Conservation (phyloP, 2,797 vertebrate genomes). For the Pseudotriccus pelzelni region DNA sequence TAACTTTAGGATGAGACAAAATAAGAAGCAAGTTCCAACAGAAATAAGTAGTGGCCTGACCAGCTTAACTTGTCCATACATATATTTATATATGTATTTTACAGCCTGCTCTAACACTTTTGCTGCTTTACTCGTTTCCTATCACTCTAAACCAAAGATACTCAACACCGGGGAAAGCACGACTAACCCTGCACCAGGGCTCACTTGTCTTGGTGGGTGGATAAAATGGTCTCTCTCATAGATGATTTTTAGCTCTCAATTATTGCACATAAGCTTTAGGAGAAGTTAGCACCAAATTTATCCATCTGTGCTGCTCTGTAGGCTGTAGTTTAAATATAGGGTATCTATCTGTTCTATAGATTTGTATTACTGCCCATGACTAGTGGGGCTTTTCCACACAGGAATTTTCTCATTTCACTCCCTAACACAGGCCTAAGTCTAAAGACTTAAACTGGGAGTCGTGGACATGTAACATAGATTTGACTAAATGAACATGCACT, state of each 20-base stretch:
- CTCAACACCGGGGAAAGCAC: neutral
- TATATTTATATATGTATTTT: neutral
- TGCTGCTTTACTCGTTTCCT: neutral
- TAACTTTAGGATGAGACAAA: neutral
- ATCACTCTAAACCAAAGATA: neutral
- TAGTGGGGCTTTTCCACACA: neutral
- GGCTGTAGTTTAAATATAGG: neutral
- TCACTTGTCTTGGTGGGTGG: neutral
- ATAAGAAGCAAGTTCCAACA: neutral
- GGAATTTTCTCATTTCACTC: neutral
- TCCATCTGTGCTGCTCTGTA: neutral
- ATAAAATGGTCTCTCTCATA: neutral
- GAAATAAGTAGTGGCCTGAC: constrained; percentile 19
- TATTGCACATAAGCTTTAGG: neutral
- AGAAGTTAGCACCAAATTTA: neutral
- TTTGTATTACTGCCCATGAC: neutral
- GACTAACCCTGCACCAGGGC: neutral
- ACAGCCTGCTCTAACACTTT: neutral
- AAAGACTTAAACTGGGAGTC: neutral
- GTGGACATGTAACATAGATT: neutral
- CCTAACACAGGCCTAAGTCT: neutral
- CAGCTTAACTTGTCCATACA: constrained; percentile 9
- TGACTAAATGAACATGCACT: neutral
- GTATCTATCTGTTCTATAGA: neutral
- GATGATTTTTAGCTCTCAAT: neutral